Conservation (phyloP, 2,113 vertebrate genomes). For the Hirundichthys speculiger region DNA sequence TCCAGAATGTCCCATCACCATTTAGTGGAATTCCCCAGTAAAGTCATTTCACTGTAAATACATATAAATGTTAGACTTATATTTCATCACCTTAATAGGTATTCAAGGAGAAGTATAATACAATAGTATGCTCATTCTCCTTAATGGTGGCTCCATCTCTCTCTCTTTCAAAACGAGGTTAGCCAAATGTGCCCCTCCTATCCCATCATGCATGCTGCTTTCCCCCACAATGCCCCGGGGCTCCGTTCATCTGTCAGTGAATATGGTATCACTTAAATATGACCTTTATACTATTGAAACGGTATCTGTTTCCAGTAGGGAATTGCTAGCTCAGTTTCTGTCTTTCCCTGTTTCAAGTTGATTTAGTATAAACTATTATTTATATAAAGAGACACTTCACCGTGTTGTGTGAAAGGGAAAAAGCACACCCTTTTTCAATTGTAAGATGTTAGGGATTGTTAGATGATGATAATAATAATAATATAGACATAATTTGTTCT, state of each 20-base stretch:
- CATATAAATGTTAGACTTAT: background rate
- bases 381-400: background rate
- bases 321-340: constrained; percentile 17
- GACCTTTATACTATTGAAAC: constrained; percentile 54
- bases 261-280: constrained; percentile 64
- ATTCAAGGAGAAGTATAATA: background rate
- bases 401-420: background rate
- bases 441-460: too few relatives aligned
- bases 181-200: constrained; percentile 69
- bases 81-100: constrained; percentile 6
- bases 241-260: constrained; percentile 71
- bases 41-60: constrained; percentile 10
- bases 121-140: constrained; percentile 3
- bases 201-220: constrained; percentile 67
- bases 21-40: constrained; percentile 10
- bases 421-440: background rate
- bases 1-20: background rate
- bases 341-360: constrained; percentile 18
- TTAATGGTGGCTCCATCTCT: constrained; percentile 21
- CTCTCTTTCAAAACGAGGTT: constrained; percentile 53
- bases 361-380: background rate
- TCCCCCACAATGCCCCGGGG: constrained; percentile 70
- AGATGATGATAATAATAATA: too few relatives aligned
- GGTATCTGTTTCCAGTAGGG: constrained; percentile 54
- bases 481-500: too few relatives aligned